phyloP scores from a whole-genome alignment of 1,140 invertebrate species.

The Bursaphelenchus mucronatus region DNA sequence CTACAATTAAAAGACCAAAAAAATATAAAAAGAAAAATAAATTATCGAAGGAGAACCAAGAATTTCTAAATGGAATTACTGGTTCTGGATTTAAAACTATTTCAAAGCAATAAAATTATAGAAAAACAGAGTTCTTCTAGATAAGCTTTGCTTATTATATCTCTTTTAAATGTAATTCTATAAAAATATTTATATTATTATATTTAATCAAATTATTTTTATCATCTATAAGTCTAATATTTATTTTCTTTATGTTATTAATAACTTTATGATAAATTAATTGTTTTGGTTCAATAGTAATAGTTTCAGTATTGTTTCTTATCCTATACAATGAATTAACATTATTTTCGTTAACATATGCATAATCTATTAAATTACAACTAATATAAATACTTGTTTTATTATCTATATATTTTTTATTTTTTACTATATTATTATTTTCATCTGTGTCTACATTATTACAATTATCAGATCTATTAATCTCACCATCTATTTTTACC shows the following conservation, averaged over 20 bases:
- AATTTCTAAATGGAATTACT: slow-evolving; percentile 29
- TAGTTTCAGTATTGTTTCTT: background rate
- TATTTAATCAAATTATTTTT: background rate
- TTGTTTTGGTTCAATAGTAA: too few species aligned
- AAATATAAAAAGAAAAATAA: slow-evolving; percentile 19
- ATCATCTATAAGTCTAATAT: too few species aligned
- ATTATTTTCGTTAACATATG: slow-evolving; percentile 1
- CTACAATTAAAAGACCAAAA: slow-evolving; percentile 25
- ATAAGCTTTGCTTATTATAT: too few species aligned
- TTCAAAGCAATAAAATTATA: too few species aligned
- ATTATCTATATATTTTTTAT: background rate
- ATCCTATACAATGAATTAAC: background rate
- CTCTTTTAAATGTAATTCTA: too few species aligned
- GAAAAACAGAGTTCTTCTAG: too few species aligned
- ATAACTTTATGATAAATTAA: too few species aligned
- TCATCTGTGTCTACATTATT: too few species aligned
- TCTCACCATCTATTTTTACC: too few species aligned
- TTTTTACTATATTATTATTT: slow-evolving; percentile 1
- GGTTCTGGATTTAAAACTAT: too few species aligned
- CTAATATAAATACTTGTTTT: background rate
- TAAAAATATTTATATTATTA: slow-evolving; percentile 1
- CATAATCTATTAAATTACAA: background rate
- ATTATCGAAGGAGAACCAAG: slow-evolving; percentile 30
- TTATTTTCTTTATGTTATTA: too few species aligned
- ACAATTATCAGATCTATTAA: too few species aligned